Evolutionary conservation across 92 coral and sea anemone genomes (phyloP), one percentile per base, ranked within the genome.

Genomic region (Zoanthus gigantus): DNA sequence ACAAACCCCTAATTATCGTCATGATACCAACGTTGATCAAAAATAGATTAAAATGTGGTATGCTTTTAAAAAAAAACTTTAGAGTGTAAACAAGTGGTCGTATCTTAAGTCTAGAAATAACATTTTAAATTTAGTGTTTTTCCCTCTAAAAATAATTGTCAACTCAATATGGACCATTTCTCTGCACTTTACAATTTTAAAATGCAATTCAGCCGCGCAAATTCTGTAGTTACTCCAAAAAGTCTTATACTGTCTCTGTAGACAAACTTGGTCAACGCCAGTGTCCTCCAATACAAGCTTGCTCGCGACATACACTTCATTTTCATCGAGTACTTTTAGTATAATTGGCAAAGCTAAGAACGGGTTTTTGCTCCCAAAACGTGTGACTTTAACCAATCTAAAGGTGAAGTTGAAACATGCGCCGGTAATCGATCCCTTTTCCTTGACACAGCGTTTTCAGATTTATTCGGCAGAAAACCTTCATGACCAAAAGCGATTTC

Each of bases 401-500:
- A n/a, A 0, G 85, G 85, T 9, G 85, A 80, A 45, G 9, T 4
- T 18, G 46, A 76, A 6, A 47, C 30, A 5, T 66, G 66, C 9
- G 69, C 69, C 29, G 11, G 9, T 50, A 15, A 58, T 34, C 66
- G 48, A 63, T 48, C 87, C 34, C 66, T 82, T 45, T 66, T 72
- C 30, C 67, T 14, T 11, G 91, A 65, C 46, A 34, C 46, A 6
- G 75, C 46, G 12, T 47, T 12, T n/a, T 76, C 78, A 7, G 58
- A 68, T 7, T 50, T 29, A 50, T 72, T 72, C 15, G 92, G 67
- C 15, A 72, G 18, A 14, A 63, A 77, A 30, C 75, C 82, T 5
- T 88, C 72, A 48, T 68, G 91, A 7, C 92, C 95, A 50, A 93
- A 89, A 50, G 96, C 98, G 31, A 95, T 90, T 34, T 93, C 96